These are phyloP conservation scores for Protaetia brevitarsis DNA, from an alignment of 1,140 invertebrate genomes.

Conservation along the genomic window DNA sequence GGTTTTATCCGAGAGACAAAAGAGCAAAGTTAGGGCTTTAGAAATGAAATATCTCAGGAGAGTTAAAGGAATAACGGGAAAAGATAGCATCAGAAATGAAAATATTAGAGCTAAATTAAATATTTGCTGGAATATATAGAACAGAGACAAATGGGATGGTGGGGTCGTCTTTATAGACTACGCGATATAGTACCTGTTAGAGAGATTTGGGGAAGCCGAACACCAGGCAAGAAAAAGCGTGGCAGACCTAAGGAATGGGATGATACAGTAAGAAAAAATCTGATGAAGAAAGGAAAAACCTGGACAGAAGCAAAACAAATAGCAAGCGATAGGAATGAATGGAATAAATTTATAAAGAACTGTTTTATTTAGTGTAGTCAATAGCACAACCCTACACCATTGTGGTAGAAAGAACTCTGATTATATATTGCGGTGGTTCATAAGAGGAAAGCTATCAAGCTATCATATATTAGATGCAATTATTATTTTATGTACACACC, in stretches of 20 bases:
- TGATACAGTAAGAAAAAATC: too few relatives aligned
- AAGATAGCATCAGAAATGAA: slow-evolving; percentile 2
- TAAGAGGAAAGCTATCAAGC: too few relatives aligned
- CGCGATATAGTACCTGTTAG: not conserved
- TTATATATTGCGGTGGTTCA: too few relatives aligned
- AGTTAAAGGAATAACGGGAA: not conserved
- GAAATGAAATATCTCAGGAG: slow-evolving; percentile 25
- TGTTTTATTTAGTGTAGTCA: not conserved
- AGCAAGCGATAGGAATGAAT: too few relatives aligned
- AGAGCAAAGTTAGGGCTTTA: slow-evolving; percentile 16
- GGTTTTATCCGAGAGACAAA: slow-evolving; percentile 1
- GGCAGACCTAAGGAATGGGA: too few relatives aligned
- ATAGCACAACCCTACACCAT: not conserved
- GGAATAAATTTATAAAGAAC: not conserved
- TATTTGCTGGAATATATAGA: not conserved
- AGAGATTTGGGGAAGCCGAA: not conserved
- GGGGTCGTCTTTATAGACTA: slow-evolving; percentile 14
- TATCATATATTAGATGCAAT: too few relatives aligned
- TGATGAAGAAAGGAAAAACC: not conserved
- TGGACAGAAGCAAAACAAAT: not conserved
- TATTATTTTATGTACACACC: too few relatives aligned
- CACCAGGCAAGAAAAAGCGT: not conserved
- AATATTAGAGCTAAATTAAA: not conserved
- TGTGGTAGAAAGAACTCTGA: not conserved
- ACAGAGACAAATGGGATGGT: not conserved